These are phyloP conservation scores for Tribolium castaneum DNA, from an alignment of 1,140 invertebrate genomes.

Conservation along the genomic window DNA sequence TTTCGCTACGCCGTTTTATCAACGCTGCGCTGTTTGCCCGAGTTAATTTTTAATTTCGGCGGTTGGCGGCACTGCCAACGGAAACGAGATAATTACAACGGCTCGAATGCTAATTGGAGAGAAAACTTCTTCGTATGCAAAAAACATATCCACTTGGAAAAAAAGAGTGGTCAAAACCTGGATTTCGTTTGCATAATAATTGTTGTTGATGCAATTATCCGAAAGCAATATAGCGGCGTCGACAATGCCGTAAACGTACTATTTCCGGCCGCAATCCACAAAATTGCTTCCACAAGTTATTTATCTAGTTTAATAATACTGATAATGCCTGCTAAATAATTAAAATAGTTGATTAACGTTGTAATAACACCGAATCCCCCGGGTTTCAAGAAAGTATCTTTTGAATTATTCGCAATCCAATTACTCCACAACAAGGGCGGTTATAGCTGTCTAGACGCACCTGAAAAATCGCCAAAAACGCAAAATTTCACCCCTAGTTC, in stretches of 20 bases:
- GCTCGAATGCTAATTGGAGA: not conserved
- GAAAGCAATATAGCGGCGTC: not conserved
- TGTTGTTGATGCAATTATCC: not conserved
- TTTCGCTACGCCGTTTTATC: constrained; percentile 7
- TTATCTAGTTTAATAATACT: constrained; percentile 30
- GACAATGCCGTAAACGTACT: constrained; percentile 12
- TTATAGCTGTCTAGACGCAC: constrained; percentile 18
- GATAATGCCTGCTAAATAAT: constrained; percentile 38
- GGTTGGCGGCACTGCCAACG: not conserved
- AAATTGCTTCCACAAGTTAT: constrained; percentile 15
- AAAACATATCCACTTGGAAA: not conserved
- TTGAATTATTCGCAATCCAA: constrained; percentile 52
- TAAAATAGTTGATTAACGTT: constrained; percentile 40
- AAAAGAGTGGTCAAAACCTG: not conserved
- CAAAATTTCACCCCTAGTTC: not conserved
- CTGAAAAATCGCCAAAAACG: not conserved
- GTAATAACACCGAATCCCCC: constrained; percentile 44
- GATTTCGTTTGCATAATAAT: not conserved
- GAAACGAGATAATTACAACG: not conserved
- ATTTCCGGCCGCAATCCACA: not conserved
- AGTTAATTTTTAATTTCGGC: constrained; percentile 39
- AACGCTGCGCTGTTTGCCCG: not conserved
- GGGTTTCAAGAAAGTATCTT: constrained; percentile 49
- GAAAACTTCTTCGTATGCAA: not conserved
- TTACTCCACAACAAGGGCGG: constrained; percentile 31